Percentiles rank a stretch among this genome's conserved stretches.
These are phyloP conservation scores for Argya squamiceps DNA, from an alignment of 2,797 vertebrate genomes.

Conservation along the genomic window DNA sequence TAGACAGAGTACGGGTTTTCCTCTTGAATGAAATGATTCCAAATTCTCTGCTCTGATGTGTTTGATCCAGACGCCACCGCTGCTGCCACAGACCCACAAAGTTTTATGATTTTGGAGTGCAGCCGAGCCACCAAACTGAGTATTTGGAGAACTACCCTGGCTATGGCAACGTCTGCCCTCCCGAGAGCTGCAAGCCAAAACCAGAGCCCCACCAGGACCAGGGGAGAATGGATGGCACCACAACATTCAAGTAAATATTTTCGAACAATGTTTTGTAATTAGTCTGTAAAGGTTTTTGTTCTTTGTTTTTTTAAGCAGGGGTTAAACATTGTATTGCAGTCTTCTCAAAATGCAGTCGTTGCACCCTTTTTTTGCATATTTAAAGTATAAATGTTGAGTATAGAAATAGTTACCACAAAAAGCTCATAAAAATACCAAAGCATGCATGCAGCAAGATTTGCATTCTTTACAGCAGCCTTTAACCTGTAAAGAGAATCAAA, in stretches of 20 bases:
- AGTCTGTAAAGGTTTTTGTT: background rate
- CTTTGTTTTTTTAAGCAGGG: background rate
- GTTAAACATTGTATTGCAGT: background rate
- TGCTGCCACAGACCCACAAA: slow-evolving; percentile 77
- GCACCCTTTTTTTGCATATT: background rate
- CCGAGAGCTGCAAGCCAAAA: slow-evolving; percentile 78
- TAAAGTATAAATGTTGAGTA: background rate
- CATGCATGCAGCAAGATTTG: background rate
- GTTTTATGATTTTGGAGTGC: slow-evolving; percentile 72
- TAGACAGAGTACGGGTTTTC: background rate
- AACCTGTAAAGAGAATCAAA: background rate
- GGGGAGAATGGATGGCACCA: slow-evolving; percentile 80
- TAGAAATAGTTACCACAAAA: background rate
- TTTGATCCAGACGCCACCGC: slow-evolving; percentile 79
- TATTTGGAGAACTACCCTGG: slow-evolving; percentile 83
- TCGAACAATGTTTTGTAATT: background rate
- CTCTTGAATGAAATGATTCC: background rate
- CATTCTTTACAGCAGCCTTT: background rate
- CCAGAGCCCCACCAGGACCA: slow-evolving; percentile 38
- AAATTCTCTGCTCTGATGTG: background rate
- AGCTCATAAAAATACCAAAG: background rate
- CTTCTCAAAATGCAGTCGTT: background rate
- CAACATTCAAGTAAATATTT: slow-evolving; percentile 83
- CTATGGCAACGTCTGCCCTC: slow-evolving; percentile 69
- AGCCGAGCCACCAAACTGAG: slow-evolving; percentile 72